Conservation (phyloP, 2,888 invertebrate species). For the Mythimna loreyi region DNA sequence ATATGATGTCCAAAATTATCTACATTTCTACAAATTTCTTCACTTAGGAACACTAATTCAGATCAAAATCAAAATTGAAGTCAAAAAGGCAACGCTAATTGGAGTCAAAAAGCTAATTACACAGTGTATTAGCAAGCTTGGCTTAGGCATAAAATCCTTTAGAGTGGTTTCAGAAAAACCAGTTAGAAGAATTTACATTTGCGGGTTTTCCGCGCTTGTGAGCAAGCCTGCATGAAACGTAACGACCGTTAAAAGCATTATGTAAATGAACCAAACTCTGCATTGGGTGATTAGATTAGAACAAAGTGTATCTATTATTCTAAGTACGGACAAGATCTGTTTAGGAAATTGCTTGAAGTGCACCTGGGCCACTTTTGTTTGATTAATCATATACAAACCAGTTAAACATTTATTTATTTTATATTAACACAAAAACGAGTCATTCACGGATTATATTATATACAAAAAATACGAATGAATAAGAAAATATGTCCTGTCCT, state of each 20-base stretch:
- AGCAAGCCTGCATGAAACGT: conserved; percentile 60
- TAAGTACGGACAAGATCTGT: conserved; percentile 36
- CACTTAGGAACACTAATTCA: too few species aligned
- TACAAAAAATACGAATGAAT: too few species aligned
- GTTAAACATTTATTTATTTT: too few species aligned
- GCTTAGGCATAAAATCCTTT: conserved; percentile 36
- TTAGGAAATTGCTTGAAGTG: conserved; percentile 12
- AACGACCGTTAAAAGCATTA: conserved; percentile 65
- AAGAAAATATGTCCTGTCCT: too few species aligned
- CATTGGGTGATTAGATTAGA: conserved; percentile 60
- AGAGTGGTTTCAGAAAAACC: conserved; percentile 55
- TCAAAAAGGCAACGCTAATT: conserved; percentile 42
- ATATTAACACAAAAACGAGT: too few species aligned
- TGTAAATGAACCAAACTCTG: conserved; percentile 59
- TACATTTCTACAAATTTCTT: conserved; percentile 1
- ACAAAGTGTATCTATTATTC: conserved; percentile 57
- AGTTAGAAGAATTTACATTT: conserved; percentile 60
- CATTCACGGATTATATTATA: too few species aligned
- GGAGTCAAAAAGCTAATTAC: conserved; percentile 25
- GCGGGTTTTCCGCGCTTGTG: conserved; percentile 45
- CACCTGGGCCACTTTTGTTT: neutral
- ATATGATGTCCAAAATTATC: neutral
- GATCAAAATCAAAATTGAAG: too few species aligned
- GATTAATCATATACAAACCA: too few species aligned
- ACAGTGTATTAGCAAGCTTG: conserved; percentile 35